A percentile compares a stretch with the other conserved stretches of the same genome.
These are phyloP conservation scores for Trichomalopsis sarcophagae DNA, from an alignment of 1,140 invertebrate genomes.

Conservation along the genomic window DNA sequence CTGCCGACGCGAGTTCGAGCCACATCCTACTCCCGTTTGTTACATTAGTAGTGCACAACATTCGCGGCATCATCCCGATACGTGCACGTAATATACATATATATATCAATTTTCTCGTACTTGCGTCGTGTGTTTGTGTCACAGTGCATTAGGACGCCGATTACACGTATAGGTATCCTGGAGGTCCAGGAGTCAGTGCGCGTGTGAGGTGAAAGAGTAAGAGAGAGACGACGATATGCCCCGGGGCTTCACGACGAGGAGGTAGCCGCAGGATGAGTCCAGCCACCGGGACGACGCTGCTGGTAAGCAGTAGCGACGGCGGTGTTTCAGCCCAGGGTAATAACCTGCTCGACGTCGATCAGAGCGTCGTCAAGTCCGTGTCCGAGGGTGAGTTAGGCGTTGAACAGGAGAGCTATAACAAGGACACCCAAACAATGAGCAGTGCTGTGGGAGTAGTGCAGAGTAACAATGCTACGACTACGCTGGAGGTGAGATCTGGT, in stretches of 20 bases:
- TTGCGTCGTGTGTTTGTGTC: not conserved
- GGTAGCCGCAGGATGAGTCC: conserved; percentile 1
- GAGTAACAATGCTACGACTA: not conserved
- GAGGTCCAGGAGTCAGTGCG: not conserved
- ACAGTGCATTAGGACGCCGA: not conserved
- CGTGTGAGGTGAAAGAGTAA: not conserved
- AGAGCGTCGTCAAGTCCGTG: conserved; percentile 69
- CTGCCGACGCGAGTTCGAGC: not conserved
- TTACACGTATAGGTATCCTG: not conserved
- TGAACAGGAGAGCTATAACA: conserved; percentile 66
- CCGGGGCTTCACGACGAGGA: not conserved
- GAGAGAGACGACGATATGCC: not conserved
- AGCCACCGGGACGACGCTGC: not conserved
- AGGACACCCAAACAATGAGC: conserved; percentile 33
- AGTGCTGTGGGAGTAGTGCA: not conserved
- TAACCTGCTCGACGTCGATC: conserved; percentile 9
- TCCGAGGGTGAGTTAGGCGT: conserved; percentile 70
- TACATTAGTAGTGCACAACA: not conserved
- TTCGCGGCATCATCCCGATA: not conserved
- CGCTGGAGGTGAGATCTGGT: conserved; percentile 23
- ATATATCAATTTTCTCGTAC: not conserved
- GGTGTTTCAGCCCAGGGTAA: not conserved
- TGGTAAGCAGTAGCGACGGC: not conserved
- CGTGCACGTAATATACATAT: not conserved
- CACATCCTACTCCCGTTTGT: not conserved